Percentiles rank a stretch among this genome's conserved stretches.
Conservation (phyloP, 2,888 invertebrate species). For the Prosapia bicincta region DNA sequence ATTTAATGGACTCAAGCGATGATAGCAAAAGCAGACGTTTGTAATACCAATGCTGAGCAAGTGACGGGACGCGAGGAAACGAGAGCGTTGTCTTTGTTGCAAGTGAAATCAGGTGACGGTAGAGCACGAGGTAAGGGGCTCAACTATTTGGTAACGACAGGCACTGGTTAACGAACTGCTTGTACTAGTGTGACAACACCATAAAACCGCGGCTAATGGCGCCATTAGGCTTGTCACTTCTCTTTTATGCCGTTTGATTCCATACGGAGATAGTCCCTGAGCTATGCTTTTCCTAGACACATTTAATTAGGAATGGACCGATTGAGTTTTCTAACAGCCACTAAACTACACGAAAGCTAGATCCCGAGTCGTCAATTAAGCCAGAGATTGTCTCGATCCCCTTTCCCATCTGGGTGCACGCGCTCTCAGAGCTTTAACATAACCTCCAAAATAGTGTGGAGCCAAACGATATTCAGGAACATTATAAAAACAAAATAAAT, state of each 20-base stretch:
- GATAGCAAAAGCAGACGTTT: too few species aligned
- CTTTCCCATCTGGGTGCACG: neutral
- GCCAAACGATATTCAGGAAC: too few species aligned
- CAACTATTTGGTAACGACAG: neutral
- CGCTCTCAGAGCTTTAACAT: too few species aligned
- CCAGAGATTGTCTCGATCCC: neutral
- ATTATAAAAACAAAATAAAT: too few species aligned
- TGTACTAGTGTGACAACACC: neutral
- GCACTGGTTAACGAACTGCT: neutral
- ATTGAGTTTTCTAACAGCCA: constrained; percentile 2
- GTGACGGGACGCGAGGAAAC: too few species aligned
- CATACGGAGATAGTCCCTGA: neutral
- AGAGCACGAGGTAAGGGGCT: neutral
- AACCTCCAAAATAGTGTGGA: too few species aligned
- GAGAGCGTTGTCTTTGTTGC: too few species aligned
- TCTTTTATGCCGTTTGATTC: neutral
- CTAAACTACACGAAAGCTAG: neutral
- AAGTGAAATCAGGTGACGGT: neutral
- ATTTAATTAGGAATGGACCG: neutral
- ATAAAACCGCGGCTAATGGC: neutral
- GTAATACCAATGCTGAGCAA: too few species aligned
- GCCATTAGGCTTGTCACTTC: neutral
- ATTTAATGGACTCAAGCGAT: too few species aligned
- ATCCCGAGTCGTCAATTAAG: neutral
- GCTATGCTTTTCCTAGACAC: neutral